phyloP scores from a whole-genome alignment of 2,888 invertebrate genomes.

The Tiliacea citrago region DNA sequence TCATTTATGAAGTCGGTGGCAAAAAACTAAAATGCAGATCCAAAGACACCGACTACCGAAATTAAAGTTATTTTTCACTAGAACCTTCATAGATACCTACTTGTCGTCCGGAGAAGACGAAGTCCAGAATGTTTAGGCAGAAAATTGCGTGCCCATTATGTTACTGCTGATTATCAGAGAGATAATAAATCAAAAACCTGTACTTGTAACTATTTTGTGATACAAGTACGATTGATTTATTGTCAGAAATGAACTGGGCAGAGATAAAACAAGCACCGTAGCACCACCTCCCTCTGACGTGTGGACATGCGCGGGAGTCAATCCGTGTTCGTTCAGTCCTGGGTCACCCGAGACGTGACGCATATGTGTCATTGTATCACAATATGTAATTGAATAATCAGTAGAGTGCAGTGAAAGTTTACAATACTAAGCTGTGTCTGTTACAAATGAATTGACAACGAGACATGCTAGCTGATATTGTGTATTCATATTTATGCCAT shows the following conservation, averaged over 20 bases:
- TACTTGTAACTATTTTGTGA: neutral
- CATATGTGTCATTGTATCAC: neutral
- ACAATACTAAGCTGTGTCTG: neutral
- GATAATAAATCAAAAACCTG: neutral
- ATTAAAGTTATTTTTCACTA: no score
- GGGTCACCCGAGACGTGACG: conserved; percentile 45
- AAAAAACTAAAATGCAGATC: no score
- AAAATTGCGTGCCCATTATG: neutral
- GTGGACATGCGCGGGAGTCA: conserved; percentile 48
- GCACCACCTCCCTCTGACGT: conserved; percentile 34
- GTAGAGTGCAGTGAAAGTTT: conserved; percentile 7
- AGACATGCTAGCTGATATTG: neutral
- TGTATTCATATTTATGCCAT: neutral
- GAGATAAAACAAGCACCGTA: conserved; percentile 11
- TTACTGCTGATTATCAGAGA: neutral
- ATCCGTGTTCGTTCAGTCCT: conserved; percentile 28
- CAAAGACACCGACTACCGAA: no score
- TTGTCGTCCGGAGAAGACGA: no score
- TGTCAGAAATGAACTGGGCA: no score
- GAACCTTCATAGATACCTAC: no score
- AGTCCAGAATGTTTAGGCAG: no score
- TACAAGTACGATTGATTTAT: no score
- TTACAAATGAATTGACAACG: neutral
- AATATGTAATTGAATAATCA: neutral
- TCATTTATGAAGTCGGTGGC: no score